Conservation (phyloP, 2,888 invertebrate species). For the Sphaerolaimus hirsutus region DNA sequence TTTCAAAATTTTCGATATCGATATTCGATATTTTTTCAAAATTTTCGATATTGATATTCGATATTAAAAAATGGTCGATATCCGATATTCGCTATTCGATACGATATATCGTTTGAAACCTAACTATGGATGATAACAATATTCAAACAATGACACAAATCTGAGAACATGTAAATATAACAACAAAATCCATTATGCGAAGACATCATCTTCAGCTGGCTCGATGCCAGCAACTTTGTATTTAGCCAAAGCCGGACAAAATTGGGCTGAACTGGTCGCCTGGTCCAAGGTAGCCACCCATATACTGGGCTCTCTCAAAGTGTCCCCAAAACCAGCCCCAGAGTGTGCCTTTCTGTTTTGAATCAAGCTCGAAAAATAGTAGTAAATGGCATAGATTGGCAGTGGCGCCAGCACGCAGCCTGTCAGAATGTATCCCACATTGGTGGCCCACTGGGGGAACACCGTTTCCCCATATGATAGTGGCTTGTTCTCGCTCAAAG, state of each 20-base stretch:
- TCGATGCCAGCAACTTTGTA: constrained; percentile 2
- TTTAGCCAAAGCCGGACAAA: constrained; percentile 5
- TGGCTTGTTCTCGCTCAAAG: constrained; percentile 21
- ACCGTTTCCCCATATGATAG: constrained; percentile 16
- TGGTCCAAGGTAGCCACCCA: not conserved
- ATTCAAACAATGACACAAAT: too few relatives aligned
- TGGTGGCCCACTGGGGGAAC: constrained; percentile 22
- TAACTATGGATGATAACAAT: too few relatives aligned
- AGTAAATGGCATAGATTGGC: constrained; percentile 18
- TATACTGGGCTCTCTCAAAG: not conserved
- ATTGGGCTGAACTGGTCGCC: too few relatives aligned
- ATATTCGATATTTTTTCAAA: too few relatives aligned
- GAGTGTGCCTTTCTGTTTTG: not conserved
- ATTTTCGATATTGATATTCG: too few relatives aligned
- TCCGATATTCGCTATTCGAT: too few relatives aligned
- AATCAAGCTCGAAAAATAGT: constrained; percentile 6
- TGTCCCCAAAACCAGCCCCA: not conserved
- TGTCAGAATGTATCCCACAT: constrained; percentile 19
- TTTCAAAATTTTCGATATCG: too few relatives aligned
- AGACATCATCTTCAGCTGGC: constrained; percentile 7
- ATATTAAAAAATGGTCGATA: too few relatives aligned
- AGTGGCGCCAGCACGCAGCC: constrained; percentile 20
- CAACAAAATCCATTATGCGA: too few relatives aligned
- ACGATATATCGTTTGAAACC: too few relatives aligned
- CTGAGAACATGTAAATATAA: too few relatives aligned